Percentiles rank a stretch among this genome's conserved stretches.
Evolutionary conservation across 2,113 vertebrate genomes (phyloP).

Genomic region (Hepsetus odoe): DNA sequence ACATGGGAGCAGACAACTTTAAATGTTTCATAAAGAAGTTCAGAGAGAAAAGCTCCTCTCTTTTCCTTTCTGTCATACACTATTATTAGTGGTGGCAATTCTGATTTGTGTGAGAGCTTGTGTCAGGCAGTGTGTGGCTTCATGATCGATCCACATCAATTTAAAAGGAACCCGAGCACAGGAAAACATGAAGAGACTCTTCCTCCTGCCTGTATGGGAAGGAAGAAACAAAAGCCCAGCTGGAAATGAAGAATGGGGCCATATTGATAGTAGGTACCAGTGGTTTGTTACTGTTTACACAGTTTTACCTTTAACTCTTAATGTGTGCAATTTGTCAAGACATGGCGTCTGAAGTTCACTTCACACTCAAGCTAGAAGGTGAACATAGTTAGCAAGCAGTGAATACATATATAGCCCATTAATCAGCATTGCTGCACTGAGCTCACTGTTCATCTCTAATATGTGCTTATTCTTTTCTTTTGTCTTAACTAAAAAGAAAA

Average conservation of each 20-base stretch:
- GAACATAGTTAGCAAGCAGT: too few relatives aligned
- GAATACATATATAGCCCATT: too few relatives aligned
- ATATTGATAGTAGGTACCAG: neutral
- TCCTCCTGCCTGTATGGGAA: slow-evolving; percentile 48
- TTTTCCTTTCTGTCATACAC: slow-evolving; percentile 27
- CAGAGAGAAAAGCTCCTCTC: neutral
- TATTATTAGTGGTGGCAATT: slow-evolving; percentile 56
- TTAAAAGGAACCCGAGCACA: slow-evolving; percentile 49
- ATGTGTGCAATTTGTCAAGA: neutral
- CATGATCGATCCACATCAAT: slow-evolving; percentile 56
- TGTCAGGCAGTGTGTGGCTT: slow-evolving; percentile 45
- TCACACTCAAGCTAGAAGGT: too few relatives aligned
- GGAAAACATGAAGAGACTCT: slow-evolving; percentile 51
- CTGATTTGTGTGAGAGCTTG: slow-evolving; percentile 33
- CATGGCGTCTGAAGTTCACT: neutral
- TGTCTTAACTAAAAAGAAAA: too few relatives aligned
- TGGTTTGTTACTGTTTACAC: too few relatives aligned
- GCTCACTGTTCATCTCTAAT: too few relatives aligned
- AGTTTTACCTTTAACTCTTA: neutral
- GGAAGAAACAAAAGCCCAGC: neutral
- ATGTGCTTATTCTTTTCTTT: too few relatives aligned
- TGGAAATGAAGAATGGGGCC: slow-evolving; percentile 17
- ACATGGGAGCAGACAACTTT: neutral
- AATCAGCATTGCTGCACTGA: too few relatives aligned
- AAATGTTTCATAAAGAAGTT: neutral